These are phyloP conservation scores for Temnothorax curvispinosus DNA, from an alignment of 1,140 invertebrate genomes.

Conservation along the genomic window DNA sequence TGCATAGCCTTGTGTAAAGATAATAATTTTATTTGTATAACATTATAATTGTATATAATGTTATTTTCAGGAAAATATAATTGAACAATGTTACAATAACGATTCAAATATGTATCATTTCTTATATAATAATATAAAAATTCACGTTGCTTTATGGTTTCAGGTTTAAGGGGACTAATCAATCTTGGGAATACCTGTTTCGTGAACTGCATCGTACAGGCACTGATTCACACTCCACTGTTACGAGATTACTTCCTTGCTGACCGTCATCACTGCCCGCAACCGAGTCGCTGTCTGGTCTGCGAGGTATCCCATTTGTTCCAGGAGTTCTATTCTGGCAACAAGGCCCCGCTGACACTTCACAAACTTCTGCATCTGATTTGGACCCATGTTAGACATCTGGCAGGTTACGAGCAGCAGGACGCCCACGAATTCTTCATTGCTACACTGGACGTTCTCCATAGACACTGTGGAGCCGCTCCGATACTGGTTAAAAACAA, in stretches of 20 bases:
- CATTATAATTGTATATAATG: not conserved
- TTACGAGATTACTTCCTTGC: conserved; percentile 98
- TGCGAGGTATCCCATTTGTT: conserved; percentile 96
- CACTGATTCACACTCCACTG: conserved; percentile 97
- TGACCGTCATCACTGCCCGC: conserved; percentile 95
- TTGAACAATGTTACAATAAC: not conserved
- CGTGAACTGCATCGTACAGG: conserved; percentile 99
- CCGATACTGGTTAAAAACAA: conserved; percentile 85
- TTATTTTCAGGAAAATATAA: not conserved
- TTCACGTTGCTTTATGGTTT: conserved; percentile 29
- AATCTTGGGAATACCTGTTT: conserved; percentile 99
- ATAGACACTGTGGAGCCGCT: conserved; percentile 90
- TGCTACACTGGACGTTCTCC: conserved; percentile 96
- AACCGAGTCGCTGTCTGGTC: conserved; percentile 92
- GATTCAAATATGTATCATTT: not conserved
- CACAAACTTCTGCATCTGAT: conserved; percentile 96
- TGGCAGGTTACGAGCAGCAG: conserved; percentile 98
- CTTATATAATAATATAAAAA: conserved; percentile 8
- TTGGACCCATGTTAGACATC: conserved; percentile 98
- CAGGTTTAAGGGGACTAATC: conserved; percentile 94
- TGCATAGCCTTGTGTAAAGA: not conserved
- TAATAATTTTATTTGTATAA: not conserved
- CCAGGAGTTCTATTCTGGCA: conserved; percentile 97
- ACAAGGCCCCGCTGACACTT: conserved; percentile 94
- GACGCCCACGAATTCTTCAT: conserved; percentile 99